Conservation (phyloP, 2,888 invertebrate genomes). For the Sarcophaga subvicina region DNA sequence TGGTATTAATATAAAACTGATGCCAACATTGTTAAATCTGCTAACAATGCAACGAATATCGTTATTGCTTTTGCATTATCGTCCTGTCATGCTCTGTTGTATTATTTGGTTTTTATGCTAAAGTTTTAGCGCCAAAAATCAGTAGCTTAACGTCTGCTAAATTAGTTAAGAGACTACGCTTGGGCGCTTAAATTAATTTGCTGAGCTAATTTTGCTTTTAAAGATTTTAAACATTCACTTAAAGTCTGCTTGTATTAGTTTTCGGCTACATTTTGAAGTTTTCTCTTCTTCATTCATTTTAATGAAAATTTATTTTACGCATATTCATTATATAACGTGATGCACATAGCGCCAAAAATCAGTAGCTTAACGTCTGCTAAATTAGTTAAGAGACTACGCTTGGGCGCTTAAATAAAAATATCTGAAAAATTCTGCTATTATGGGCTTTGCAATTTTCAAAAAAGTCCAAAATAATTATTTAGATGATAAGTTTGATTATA, state of each 20-base stretch:
- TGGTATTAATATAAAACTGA: not conserved
- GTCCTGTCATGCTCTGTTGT: not conserved
- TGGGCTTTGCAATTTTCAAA: not conserved
- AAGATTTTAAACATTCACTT: not conserved
- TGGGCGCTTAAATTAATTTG: conserved; percentile 75
- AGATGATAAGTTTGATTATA: no score
- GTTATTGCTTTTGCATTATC: not conserved
- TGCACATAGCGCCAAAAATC: conserved; percentile 74
- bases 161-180: conserved; percentile 80
- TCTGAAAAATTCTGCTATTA: conserved; percentile 20
- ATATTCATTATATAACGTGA: no score
- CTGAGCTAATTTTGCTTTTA: conserved; percentile 10
- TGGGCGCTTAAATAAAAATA: conserved; percentile 75
- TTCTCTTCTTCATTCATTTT: no score
- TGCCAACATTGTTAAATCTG: conserved; percentile 7
- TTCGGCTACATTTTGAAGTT: no score
- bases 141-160: conserved; percentile 77
- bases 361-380: conserved; percentile 77
- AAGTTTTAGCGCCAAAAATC: conserved; percentile 74
- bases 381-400: conserved; percentile 80
- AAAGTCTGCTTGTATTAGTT: conserved; percentile 2
- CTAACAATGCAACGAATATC: conserved; percentile 67
- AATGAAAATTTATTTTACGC: no score
- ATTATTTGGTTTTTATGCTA: not conserved
- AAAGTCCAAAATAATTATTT: not conserved